Evolutionary conservation across 2,888 invertebrate genomes (phyloP), one percentile per base, ranked within the genome.

Genomic region (Drosophila setosimentum): DNA sequence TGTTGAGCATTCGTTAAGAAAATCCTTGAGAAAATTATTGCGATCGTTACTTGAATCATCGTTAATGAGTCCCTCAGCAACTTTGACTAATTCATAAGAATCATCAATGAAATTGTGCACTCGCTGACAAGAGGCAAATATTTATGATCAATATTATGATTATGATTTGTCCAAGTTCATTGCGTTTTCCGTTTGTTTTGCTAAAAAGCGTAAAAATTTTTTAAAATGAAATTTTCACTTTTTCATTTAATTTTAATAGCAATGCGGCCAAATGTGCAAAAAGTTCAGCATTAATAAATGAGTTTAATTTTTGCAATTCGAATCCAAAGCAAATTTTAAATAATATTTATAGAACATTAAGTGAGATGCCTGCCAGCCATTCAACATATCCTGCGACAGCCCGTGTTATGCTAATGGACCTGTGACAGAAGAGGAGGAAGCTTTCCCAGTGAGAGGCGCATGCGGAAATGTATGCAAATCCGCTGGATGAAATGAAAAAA

Each of bases 371-470:
- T 33, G 55, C 54, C 63, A 60, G 60, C 33, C 51, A 51, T 45
- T 55, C 54, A 51, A 57, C 42, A 62, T 50, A 53, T 61, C 42
- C 51, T 49, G 50, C 49, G 10, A 30, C 61, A 78, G 79, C 63
- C 81, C 80, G 80, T 89, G 91, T 91, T 91, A 92, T 92, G 91
- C 92, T 81, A 92, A 92, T 91, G 83, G 71, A 91, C 90, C 91
- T 92, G 91, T 48, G 72, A 40, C 37, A 21, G 18, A 24, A 51
- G 63, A 65, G 69, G 61, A 67, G 65, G 72, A 76, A 73, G 71
- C 66, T 64, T 42, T 3, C 48, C 35, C 51, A 42, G 42, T 24
- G 42, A 59, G 60, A 58, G 58, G 73, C 86, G 76, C 82, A 88
- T 83, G 76, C 85, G 76, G 49, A 85, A 84, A 76, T 76, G 71